Evolutionary conservation across 53 echinoderm and acorn worm species (phyloP).

Genomic region (Zoroaster sp.): DNA sequence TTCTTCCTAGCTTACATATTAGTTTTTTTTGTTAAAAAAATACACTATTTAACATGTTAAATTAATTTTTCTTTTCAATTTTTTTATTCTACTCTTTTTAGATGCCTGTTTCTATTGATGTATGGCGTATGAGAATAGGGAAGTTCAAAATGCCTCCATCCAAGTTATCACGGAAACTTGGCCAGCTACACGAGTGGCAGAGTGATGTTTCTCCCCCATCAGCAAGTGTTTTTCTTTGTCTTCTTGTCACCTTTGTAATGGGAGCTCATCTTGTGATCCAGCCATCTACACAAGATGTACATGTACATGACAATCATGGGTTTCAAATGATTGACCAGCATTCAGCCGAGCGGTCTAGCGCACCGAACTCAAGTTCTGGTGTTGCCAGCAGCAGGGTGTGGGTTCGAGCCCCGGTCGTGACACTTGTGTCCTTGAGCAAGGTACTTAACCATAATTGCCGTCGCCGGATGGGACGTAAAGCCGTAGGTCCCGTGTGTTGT

Average conservation of each 20-base stretch:
- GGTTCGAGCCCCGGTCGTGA: no score
- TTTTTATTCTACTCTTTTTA: neutral
- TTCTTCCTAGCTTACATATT: neutral
- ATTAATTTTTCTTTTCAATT: neutral
- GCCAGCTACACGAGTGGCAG: conserved; percentile 1
- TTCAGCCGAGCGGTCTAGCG: no score
- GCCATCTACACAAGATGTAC: neutral
- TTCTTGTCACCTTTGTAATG: no score
- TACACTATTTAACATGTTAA: neutral
- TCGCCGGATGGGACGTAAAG: no score
- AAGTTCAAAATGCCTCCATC: conserved; percentile 7
- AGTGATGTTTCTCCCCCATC: neutral
- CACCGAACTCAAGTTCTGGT: no score
- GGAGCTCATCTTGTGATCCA: no score
- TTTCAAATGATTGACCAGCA: neutral
- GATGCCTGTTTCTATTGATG: neutral
- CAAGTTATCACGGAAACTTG: neutral
- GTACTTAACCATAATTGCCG: no score
- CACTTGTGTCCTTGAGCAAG: no score
- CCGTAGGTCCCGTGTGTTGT: no score
- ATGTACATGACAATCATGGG: neutral
- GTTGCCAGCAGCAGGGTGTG: no score
- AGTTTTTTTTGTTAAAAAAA: neutral
- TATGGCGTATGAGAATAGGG: neutral
- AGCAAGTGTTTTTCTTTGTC: no score